Percentiles rank a stretch among this genome's conserved stretches.
phyloP scores from a whole-genome alignment of 2,888 invertebrate species.

The Capitulum mitella region DNA sequence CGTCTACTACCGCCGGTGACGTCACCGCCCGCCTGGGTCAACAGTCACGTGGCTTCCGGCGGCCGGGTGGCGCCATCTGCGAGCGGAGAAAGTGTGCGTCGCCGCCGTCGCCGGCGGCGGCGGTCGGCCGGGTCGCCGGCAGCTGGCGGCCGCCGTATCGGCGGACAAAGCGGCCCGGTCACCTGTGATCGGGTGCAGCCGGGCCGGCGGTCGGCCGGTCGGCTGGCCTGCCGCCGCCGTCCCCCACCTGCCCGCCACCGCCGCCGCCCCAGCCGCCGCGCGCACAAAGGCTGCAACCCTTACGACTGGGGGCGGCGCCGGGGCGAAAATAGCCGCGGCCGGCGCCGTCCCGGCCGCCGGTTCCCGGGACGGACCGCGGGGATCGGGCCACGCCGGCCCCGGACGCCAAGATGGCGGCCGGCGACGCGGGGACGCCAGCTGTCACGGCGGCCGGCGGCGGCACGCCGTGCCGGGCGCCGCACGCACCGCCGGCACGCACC shows the following conservation, averaged over 20 bases:
- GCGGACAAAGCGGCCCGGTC: constrained; percentile 3
- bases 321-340: constrained; percentile 6
- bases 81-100: not conserved
- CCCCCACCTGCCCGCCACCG: not conserved
- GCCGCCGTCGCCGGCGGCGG: not conserved
- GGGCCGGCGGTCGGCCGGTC: too few relatives aligned
- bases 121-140: not conserved
- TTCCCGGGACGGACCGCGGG: not conserved
- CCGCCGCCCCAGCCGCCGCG: constrained; percentile 15
- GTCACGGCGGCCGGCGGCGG: too few relatives aligned
- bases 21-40: constrained; percentile 2
- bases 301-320: not conserved
- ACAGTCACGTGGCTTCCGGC: not conserved
- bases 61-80: not conserved
- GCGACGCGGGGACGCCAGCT: too few relatives aligned
- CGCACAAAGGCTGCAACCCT: not conserved
- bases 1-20: not conserved
- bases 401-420: not conserved
- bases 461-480: too few relatives aligned
- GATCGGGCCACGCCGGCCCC: not conserved
- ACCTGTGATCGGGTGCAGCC: not conserved
- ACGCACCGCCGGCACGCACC: too few relatives aligned
- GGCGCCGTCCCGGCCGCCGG: not conserved
- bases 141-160: not conserved
- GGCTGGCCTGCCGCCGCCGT: not conserved